Base-by-base conservation (phyloP, 1,140 invertebrate species). In the Zaprionus gabonicus region DNA sequence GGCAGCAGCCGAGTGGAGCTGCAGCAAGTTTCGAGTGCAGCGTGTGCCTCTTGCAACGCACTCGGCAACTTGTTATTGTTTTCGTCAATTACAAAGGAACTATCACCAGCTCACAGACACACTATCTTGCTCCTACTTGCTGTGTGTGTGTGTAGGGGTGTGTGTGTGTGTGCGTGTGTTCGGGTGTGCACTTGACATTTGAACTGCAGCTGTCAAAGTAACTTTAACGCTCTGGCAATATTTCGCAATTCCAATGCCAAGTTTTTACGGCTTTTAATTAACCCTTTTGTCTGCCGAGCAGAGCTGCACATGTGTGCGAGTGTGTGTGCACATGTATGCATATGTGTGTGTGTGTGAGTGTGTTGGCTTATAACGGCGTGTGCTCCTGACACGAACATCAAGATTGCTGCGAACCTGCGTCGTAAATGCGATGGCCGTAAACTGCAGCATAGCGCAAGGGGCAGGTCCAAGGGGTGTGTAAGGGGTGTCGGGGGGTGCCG, bases 191-290 rank as follows among this genome's bases (percentile, higher is more conserved):
- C 85, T 90, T 90, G 85, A 90, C 79, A 90, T 90, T 90, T 85
- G 81, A 90, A 80, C 84, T 88, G 81, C 62, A 82, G 75, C 79
- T 85, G 81, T 85, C 85, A 90, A 85, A 88, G 84, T 74, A 71
- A 65, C 68, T 68, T 81, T 72, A 71, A 53, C 36, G 46, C 38
- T 34, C 23, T 13, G 63, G 34, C 51, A 66, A 66, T 66, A 66
- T 51, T 66, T 69, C 68, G 49, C 76, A 81, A 84, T 80, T 68
- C 68, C 66, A 68, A 25, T 59, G 58, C 23, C 68, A 81, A 78
- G 36, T 78, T 87, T 84, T 88, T 84, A 88, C 76, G 73, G 74
- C 82, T 75, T 90, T 90, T 90, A 90, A 90, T 90, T 90, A 90
- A 90, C 85, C 85, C 79, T 80, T 71, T 71, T 68, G 83, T 71